phyloP scores from a whole-genome alignment of 1,140 invertebrate genomes.

The Calephelis virginiensis region DNA sequence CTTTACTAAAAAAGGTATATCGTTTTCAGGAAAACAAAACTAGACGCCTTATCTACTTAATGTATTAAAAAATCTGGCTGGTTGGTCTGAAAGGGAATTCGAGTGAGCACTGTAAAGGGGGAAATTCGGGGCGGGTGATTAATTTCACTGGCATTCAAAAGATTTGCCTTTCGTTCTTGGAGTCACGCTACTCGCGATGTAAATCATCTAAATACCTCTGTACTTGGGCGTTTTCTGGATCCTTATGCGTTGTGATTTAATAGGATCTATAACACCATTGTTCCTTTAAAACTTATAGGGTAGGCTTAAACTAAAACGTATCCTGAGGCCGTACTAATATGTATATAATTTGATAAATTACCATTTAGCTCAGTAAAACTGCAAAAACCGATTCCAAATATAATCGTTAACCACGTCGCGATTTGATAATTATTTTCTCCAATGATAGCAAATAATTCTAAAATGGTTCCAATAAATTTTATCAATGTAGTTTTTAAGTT shows the following conservation, averaged over 20 bases:
- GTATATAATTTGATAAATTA: too few species aligned
- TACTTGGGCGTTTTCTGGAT: constrained; percentile 37
- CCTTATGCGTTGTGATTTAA: constrained; percentile 11
- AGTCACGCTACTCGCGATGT: constrained; percentile 54
- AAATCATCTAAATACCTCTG: constrained; percentile 55
- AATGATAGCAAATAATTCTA: too few species aligned
- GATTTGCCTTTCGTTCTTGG: constrained; percentile 52
- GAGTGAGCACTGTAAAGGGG: constrained; percentile 42
- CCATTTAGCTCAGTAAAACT: too few species aligned
- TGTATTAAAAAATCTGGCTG: constrained; percentile 41
- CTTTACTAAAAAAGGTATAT: constrained; percentile 10
- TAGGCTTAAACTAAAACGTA: too few species aligned
- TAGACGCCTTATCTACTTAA: constrained; percentile 35
- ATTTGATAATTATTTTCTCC: too few species aligned
- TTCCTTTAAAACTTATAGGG: not conserved
- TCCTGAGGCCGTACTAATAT: too few species aligned
- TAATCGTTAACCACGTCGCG: too few species aligned
- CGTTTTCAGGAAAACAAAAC: constrained; percentile 22
- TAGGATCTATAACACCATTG: not conserved
- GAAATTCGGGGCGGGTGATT: constrained; percentile 60
- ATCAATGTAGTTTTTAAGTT: too few species aligned
- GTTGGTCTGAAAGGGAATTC: constrained; percentile 48
- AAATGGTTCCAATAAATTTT: too few species aligned
- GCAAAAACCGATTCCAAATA: too few species aligned
- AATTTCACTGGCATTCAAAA: constrained; percentile 61